A percentile compares a stretch with the other conserved stretches of the same genome.
Evolutionary conservation across 2,888 invertebrate species (phyloP).

Genomic region (Drosophila setosimentum): DNA sequence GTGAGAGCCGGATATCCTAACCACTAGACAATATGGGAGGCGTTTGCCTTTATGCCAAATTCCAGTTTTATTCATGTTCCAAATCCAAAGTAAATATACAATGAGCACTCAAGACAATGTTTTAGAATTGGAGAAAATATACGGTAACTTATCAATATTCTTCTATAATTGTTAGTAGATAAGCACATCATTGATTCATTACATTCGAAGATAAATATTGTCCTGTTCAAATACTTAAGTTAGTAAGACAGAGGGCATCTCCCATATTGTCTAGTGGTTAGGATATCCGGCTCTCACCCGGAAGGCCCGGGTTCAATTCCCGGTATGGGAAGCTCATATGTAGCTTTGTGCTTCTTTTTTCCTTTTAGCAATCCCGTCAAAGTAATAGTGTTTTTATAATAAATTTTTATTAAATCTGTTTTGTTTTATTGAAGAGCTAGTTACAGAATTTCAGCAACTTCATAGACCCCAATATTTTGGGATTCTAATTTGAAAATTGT

Average conservation of each 20-base stretch:
- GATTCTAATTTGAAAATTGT: not conserved
- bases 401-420: not conserved
- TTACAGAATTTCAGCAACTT: not conserved
- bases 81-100: too few species aligned
- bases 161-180: not conserved
- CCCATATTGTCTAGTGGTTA: slow-evolving; percentile 86
- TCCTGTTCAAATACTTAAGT: not conserved
- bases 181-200: not conserved
- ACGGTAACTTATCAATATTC: not conserved
- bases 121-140: not conserved
- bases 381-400: not conserved
- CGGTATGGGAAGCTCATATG: slow-evolving; percentile 90
- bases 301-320: slow-evolving; percentile 93
- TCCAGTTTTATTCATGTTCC: not conserved
- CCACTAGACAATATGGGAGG: slow-evolving; percentile 86
- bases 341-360: not conserved
- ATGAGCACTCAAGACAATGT: not conserved
- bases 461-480: not conserved
- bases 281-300: slow-evolving; percentile 86
- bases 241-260: not conserved
- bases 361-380: not conserved
- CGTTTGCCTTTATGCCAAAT: rapidly evolving
- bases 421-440: not conserved
- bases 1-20: slow-evolving; percentile 86
- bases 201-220: too few species aligned